phyloP scores from a whole-genome alignment of 2,888 invertebrate genomes.

The Sepioteuthis lessoniana region DNA sequence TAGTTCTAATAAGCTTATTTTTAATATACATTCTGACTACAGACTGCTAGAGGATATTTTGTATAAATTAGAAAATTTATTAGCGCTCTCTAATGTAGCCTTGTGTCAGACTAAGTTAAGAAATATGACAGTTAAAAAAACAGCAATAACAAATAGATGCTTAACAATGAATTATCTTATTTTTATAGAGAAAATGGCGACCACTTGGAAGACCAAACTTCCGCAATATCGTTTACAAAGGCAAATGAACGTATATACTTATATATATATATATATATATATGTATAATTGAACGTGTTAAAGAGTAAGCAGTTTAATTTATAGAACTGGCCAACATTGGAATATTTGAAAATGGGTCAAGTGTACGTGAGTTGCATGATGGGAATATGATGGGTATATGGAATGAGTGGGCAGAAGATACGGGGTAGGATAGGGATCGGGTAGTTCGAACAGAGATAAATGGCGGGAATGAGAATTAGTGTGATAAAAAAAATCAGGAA shows the following conservation, averaged over 20 bases:
- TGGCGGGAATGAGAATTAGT: background rate
- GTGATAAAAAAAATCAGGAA: background rate
- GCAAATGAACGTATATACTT: background rate
- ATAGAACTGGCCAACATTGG: background rate
- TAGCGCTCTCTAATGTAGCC: no score
- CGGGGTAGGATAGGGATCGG: background rate
- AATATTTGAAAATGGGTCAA: constrained; percentile 1
- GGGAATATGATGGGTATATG: background rate
- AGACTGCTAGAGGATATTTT: no score
- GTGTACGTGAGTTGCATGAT: background rate
- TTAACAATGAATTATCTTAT: no score
- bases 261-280: background rate
- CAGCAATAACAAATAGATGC: no score
- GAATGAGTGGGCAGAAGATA: background rate
- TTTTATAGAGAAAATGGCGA: no score
- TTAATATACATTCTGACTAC: no score
- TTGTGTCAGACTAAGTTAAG: no score
- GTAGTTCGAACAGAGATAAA: background rate
- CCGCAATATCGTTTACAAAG: no score
- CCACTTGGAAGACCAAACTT: no score
- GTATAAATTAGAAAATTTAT: no score
- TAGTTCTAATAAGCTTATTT: no score
- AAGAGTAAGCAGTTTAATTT: background rate
- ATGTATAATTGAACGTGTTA: background rate
- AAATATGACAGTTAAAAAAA: no score